A percentile compares a stretch with the other conserved stretches of the same genome.
Evolutionary conservation across 2,113 vertebrate genomes (phyloP).

Genomic region (Phoenicopterus ruber): DNA sequence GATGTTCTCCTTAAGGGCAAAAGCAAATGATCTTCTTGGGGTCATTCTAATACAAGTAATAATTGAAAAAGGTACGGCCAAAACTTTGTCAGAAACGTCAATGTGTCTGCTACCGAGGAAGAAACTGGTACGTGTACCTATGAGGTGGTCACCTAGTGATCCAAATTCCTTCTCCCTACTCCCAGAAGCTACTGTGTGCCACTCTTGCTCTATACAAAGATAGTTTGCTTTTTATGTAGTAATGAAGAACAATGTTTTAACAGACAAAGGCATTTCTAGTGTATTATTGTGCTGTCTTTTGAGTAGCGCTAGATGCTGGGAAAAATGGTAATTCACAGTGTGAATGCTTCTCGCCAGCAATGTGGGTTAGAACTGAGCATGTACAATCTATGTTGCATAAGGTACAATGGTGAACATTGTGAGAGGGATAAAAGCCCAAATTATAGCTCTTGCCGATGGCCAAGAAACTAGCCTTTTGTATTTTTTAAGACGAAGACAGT

Average conservation of each 20-base stretch:
- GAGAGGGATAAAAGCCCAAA: conserved; percentile 65
- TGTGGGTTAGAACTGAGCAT: conserved; percentile 61
- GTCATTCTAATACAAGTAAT: neutral
- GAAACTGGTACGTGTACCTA: neutral
- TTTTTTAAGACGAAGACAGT: neutral
- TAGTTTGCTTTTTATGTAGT: conserved; percentile 76
- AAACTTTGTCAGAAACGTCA: neutral
- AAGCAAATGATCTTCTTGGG: neutral
- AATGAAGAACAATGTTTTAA: conserved; percentile 78
- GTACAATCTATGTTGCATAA: conserved; percentile 66
- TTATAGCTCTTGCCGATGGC: conserved; percentile 40
- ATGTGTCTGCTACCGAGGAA: conserved; percentile 7
- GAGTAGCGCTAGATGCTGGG: conserved; percentile 74
- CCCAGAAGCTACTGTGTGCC: conserved; percentile 43
- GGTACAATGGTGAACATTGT: conserved; percentile 70
- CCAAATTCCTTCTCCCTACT: conserved; percentile 12
- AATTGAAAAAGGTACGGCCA: neutral
- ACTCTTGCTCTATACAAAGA: conserved; percentile 69
- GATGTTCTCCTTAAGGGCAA: neutral
- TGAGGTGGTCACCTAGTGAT: conserved; percentile 42
- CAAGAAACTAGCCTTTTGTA: conserved; percentile 37
- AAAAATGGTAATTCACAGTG: conserved; percentile 81
- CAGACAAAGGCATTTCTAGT: conserved; percentile 78
- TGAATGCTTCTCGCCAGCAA: conserved; percentile 71
- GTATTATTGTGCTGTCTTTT: conserved; percentile 79